Evolutionary conservation across 2,797 vertebrate species (phyloP).

Genomic region (Channa striata): DNA sequence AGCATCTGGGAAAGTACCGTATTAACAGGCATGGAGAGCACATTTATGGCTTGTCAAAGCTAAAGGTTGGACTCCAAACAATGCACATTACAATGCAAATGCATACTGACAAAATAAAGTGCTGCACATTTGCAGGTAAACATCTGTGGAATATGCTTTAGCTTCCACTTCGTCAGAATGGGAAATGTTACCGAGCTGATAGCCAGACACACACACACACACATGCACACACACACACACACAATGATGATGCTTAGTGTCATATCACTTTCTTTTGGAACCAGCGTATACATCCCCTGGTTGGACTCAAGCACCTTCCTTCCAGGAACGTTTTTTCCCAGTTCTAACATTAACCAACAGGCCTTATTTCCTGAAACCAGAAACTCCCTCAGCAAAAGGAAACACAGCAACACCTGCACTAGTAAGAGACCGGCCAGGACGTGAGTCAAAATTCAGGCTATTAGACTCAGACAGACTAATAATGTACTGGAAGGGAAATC

Average conservation of each 20-base stretch:
- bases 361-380: conserved; percentile 85
- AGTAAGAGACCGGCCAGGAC: conserved; percentile 73
- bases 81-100: conserved; percentile 24
- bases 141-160: not conserved
- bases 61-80: conserved; percentile 41
- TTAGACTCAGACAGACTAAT: conserved; percentile 69
- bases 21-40: conserved; percentile 46
- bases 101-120: conserved; percentile 5
- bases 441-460: conserved; percentile 74
- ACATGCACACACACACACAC: too few species aligned
- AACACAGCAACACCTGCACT: conserved; percentile 81
- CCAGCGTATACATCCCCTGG: conserved; percentile 47
- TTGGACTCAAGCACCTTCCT: conserved; percentile 70
- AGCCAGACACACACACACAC: too few species aligned
- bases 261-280: conserved; percentile 60
- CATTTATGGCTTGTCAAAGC: conserved; percentile 51
- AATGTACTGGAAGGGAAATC: conserved; percentile 42
- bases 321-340: conserved; percentile 79
- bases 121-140: conserved; percentile 9
- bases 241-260: conserved; percentile 29
- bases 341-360: conserved; percentile 84
- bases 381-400: conserved; percentile 82
- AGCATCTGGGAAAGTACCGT: conserved; percentile 79
- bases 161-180: not conserved
- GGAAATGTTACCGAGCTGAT: not conserved